These are phyloP conservation scores for Neomorphus geoffroyi DNA, from an alignment of 2,797 vertebrate species.

Conservation along the genomic window DNA sequence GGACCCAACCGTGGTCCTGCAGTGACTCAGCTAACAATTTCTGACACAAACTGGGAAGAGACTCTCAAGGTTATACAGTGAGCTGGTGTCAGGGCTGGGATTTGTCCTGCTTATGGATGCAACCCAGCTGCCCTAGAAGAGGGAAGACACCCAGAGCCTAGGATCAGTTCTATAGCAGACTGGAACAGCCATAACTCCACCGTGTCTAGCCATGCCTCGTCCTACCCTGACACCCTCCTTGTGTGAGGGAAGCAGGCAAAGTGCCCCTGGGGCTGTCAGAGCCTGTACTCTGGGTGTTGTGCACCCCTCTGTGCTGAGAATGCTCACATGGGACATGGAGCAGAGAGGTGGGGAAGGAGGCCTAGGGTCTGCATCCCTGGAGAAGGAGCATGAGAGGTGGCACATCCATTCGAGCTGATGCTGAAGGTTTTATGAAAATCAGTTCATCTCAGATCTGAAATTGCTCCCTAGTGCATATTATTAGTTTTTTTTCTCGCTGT, in stretches of 20 bases:
- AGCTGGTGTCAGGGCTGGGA: neutral
- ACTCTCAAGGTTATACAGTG: neutral
- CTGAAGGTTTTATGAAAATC: neutral
- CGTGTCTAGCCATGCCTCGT: neutral
- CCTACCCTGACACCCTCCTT: neutral
- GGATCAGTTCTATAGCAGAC: neutral
- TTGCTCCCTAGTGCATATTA: neutral
- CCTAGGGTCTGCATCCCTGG: accelerated
- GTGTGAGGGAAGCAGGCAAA: neutral
- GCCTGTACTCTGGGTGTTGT: neutral
- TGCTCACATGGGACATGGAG: neutral
- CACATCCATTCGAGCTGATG: neutral
- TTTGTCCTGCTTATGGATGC: neutral
- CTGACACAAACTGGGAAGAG: neutral
- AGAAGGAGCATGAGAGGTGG: neutral
- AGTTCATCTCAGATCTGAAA: neutral
- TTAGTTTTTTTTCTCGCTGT: neutral
- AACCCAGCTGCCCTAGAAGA: neutral
- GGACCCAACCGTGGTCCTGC: neutral
- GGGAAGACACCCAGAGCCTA: neutral
- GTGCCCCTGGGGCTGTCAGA: neutral
- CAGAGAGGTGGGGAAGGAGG: neutral
- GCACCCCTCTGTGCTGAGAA: neutral
- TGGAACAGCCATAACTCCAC: neutral
- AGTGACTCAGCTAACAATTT: neutral